These are phyloP conservation scores for Sternarchorhynchus goeldii DNA, from an alignment of 2,797 vertebrate genomes.

Conservation along the genomic window DNA sequence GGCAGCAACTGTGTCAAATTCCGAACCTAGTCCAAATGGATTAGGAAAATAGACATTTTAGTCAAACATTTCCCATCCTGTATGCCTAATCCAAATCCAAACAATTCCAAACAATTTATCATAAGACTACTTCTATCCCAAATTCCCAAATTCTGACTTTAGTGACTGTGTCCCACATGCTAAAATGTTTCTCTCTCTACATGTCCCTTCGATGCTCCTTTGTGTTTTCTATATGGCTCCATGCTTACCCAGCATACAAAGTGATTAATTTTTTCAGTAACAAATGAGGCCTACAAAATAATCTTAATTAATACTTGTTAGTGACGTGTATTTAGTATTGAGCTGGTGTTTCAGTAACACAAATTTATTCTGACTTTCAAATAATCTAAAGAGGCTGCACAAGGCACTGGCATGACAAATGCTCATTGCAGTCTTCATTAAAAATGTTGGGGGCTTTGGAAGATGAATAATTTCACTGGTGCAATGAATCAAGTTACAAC, in stretches of 20 bases:
- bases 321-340: neutral
- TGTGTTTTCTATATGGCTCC: neutral
- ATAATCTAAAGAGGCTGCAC: neutral
- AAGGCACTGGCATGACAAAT: neutral
- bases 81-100: neutral
- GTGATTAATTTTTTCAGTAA: neutral
- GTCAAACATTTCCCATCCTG: neutral
- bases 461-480: conserved; percentile 33
- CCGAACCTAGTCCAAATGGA: conserved; percentile 39
- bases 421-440: conserved; percentile 3
- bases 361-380: neutral
- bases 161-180: too few relatives aligned
- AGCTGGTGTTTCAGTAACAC: neutral
- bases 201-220: neutral
- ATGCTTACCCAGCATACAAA: conserved; percentile 14
- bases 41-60: conserved; percentile 7
- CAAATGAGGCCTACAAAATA: neutral
- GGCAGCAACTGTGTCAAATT: conserved; percentile 47
- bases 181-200: too few relatives aligned
- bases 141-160: too few relatives aligned
- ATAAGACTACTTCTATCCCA: too few relatives aligned
- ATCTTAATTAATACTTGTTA: neutral
- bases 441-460: conserved; percentile 21
- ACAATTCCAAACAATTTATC: neutral
- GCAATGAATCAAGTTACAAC: conserved; percentile 19